phyloP scores from a whole-genome alignment of 2,113 vertebrate genomes.

The Nerophis lumbriciformis region DNA sequence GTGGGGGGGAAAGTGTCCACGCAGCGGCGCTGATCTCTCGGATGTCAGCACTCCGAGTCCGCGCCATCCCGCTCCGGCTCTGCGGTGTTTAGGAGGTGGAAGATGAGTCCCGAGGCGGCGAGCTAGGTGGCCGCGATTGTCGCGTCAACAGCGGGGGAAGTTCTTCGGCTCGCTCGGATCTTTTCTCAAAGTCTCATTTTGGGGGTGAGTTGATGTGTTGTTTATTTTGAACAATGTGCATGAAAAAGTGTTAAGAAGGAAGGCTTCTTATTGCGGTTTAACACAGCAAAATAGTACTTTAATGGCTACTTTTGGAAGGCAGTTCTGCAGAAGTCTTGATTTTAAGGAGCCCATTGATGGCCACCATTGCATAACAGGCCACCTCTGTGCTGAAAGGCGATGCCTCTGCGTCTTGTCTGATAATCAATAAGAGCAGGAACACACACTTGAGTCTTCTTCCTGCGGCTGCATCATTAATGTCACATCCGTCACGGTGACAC shows the following conservation, averaged over 20 bases:
- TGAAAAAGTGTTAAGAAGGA: conserved; percentile 1
- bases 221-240: background rate
- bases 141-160: conserved; percentile 61
- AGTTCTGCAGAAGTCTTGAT: too few relatives aligned
- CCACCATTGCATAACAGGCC: background rate
- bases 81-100: conserved; percentile 44
- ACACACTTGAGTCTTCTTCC: conserved; percentile 15
- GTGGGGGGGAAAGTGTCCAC: conserved; percentile 22
- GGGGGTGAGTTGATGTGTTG: conserved; percentile 60
- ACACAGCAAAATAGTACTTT: too few relatives aligned
- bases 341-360: too few relatives aligned
- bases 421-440: conserved; percentile 49
- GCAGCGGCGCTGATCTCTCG: conserved; percentile 11
- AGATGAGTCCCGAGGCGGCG: conserved; percentile 60
- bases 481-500: conserved; percentile 30
- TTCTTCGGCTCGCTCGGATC: conserved; percentile 55
- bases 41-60: conserved; percentile 21
- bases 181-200: conserved; percentile 50
- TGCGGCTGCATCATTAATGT: conserved; percentile 37
- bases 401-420: conserved; percentile 20
- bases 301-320: too few relatives aligned
- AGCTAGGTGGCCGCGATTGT: conserved; percentile 54
- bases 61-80: conserved; percentile 31
- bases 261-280: too few relatives aligned
- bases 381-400: background rate